phyloP scores from a whole-genome alignment of 2,888 invertebrate genomes.

The Hemaris fuciformis region DNA sequence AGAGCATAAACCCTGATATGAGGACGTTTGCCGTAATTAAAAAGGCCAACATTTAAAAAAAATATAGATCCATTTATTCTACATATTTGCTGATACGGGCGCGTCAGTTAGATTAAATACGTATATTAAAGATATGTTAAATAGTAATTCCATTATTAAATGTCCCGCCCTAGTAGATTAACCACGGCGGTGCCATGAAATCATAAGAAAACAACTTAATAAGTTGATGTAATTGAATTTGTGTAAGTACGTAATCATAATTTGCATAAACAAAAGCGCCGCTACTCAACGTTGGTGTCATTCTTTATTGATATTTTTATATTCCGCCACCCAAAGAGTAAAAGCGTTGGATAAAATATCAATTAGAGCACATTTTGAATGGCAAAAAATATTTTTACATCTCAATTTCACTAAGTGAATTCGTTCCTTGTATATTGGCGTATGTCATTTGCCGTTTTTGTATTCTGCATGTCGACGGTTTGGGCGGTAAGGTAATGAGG shows the following conservation, averaged over 20 bases:
- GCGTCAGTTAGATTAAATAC: neutral
- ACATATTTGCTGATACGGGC: neutral
- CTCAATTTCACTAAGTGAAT: conserved; percentile 77
- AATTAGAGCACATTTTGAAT: conserved; percentile 72
- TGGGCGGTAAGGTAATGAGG: conserved; percentile 78
- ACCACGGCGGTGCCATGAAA: neutral
- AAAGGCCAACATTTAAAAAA: no score
- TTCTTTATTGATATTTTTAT: conserved; percentile 66
- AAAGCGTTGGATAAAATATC: conserved; percentile 76
- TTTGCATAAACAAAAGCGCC: conserved; percentile 53
- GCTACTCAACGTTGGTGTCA: conserved; percentile 56
- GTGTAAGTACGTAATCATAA: conserved; percentile 34
- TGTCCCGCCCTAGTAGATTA: neutral
- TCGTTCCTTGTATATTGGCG: conserved; percentile 58
- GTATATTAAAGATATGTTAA: neutral
- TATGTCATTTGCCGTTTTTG: conserved; percentile 78
- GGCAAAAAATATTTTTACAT: conserved; percentile 69
- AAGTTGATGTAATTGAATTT: conserved; percentile 11
- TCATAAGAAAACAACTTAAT: conserved; percentile 2
- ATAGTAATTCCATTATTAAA: neutral
- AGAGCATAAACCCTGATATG: no score
- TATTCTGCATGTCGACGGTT: conserved; percentile 56
- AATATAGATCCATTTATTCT: neutral
- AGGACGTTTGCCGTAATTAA: no score
- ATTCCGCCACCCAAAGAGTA: conserved; percentile 72